phyloP scores from a whole-genome alignment of 2,797 vertebrate genomes.

The Avahi laniger region DNA sequence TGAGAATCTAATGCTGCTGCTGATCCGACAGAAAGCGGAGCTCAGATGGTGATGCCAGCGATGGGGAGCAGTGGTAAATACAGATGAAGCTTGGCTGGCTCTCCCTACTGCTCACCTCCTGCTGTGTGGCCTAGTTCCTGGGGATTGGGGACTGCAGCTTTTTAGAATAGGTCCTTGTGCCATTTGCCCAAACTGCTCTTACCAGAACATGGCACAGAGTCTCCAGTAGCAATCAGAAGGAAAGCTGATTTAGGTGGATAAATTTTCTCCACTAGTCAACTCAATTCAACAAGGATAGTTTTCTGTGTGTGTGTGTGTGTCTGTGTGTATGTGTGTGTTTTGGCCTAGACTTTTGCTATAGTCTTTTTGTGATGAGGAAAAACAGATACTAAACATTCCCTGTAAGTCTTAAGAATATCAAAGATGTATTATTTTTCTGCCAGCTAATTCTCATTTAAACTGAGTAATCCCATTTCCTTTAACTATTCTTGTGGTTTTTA shows the following conservation, averaged over 20 bases:
- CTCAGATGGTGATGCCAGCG: too few species aligned
- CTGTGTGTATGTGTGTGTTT: too few species aligned
- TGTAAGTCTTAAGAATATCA: neutral
- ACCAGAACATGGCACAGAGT: neutral
- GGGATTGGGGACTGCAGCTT: too few species aligned
- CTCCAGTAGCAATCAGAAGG: neutral
- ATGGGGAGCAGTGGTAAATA: too few species aligned
- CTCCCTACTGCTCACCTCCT: too few species aligned
- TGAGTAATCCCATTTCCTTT: neutral
- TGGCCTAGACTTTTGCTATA: neutral
- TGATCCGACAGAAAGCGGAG: too few species aligned
- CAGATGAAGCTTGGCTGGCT: too few species aligned
- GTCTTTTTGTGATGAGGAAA: conserved; percentile 3
- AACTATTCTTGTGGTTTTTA: neutral
- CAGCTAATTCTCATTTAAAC: neutral
- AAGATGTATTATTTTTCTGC: conserved; percentile 10
- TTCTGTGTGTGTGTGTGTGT: too few species aligned
- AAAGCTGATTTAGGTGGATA: neutral
- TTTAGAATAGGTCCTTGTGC: neutral
- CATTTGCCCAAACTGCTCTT: neutral
- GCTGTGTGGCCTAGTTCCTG: too few species aligned
- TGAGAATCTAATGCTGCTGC: too few species aligned
- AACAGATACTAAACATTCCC: neutral
- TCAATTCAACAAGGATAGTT: neutral
- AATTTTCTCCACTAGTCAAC: neutral